phyloP scores from a whole-genome alignment of 2,797 vertebrate genomes.

The Brotula barbata region DNA sequence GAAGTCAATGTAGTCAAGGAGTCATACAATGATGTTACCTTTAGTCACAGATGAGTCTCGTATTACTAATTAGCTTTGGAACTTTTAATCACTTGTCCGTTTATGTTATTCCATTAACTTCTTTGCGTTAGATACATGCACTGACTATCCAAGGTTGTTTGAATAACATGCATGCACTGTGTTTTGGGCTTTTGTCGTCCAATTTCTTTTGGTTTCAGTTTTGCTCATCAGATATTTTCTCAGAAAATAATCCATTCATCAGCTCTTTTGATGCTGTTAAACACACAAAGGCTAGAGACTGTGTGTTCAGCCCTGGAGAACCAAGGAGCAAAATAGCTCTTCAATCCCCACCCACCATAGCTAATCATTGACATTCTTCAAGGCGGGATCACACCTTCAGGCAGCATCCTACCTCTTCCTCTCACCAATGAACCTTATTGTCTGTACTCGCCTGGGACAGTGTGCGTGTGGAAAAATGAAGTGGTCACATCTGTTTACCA shows the following conservation, averaged over 20 bases:
- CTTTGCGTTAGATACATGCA: not conserved
- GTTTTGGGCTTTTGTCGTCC: conserved; percentile 15
- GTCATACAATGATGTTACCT: no score
- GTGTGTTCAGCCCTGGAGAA: conserved; percentile 50
- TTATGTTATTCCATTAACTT: not conserved
- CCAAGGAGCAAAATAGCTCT: conserved; percentile 42
- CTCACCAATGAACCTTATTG: conserved; percentile 43
- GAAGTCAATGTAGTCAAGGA: no score
- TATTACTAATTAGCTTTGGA: no score
- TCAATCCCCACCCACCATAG: conserved; percentile 36
- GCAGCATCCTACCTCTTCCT: conserved; percentile 35
- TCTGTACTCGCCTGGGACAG: conserved; percentile 40
- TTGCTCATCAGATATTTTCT: conserved; percentile 43
- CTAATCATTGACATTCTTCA: conserved; percentile 60
- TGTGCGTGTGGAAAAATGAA: conserved; percentile 31
- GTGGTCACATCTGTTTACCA: conserved; percentile 28
- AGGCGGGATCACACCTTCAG: conserved; percentile 39
- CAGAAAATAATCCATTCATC: conserved; percentile 57
- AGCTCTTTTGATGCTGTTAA: conserved; percentile 47
- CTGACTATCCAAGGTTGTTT: conserved; percentile 33
- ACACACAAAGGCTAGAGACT: conserved; percentile 53
- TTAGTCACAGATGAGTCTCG: no score
- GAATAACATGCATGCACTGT: conserved; percentile 22
- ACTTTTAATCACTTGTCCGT: no score
- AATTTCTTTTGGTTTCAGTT: conserved; percentile 38